Base-by-base conservation (phyloP, 1,140 invertebrate species). In the Papilio polyxenes region DNA sequence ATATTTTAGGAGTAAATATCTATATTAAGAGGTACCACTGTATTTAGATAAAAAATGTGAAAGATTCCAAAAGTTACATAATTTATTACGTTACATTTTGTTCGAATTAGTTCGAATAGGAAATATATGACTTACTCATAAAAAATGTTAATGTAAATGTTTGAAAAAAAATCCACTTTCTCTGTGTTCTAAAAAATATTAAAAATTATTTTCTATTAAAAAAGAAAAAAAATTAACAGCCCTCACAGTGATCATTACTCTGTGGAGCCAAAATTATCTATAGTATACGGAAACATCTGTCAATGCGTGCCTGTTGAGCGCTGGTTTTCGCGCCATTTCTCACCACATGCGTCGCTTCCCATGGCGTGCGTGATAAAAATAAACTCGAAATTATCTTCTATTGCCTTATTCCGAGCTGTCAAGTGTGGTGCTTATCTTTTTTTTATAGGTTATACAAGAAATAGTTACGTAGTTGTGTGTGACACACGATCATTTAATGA, bases 311-410 rank as follows among this genome's bases (percentile, higher is more conserved):
- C 48, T 48, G 49, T 75, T 75, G 74, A 49, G 44, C 80, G 80
- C 82, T 62, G 72, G 13, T 82, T 75, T 44, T 49, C 72, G n/a
- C n/a, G 44, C 59, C 77, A n/a, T 23, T 81, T 74, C 59, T 56
- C 72, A 82, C 80, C 85, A 86, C 81, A 81, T 85, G 84, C 81
- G 80, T 20, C 62, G 53, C 31, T 83, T 85, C 83, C 81, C 85
- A 85, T 83, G 82, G 82, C 48, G 44, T 75, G n/a, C n/a, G 48
- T 17, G 72, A 83, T 72, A 77, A 83, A 81, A 83, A 83, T 62
- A 75, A 8, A 75, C 15, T 53, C 69, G 23, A 65, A 78, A 78
- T 75, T 4, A 51, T 75, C 75, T 51, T 48, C 48, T 48, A 51
- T 17, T 23, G 75, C n/a, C 20, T 65, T 75, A n/a, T 48, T 75